Evolutionary conservation across 2,888 invertebrate species (phyloP).

Genomic region (Zeuzera pyrina): DNA sequence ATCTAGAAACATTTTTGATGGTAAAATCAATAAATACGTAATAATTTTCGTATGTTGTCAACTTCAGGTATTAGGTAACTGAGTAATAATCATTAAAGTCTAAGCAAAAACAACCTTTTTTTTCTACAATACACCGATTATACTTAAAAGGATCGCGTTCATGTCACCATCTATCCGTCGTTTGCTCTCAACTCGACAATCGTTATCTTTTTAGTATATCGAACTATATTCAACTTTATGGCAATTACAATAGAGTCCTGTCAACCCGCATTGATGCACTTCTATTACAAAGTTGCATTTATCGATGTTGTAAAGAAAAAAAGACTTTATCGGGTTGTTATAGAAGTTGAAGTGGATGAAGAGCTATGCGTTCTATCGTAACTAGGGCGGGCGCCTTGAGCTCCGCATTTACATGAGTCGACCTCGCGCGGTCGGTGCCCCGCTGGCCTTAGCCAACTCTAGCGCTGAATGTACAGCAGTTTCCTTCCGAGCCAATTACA

Average conservation of each 20-base stretch:
- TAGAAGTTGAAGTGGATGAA: background rate
- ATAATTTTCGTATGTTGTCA: no score
- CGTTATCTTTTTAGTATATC: constrained; percentile 14
- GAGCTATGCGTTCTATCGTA: constrained; percentile 28
- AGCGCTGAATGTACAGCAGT: constrained; percentile 19
- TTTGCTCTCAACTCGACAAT: constrained; percentile 26
- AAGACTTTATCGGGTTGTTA: background rate
- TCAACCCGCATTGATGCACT: constrained; percentile 3
- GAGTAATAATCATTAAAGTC: constrained; percentile 5
- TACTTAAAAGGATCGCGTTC: constrained; percentile 59
- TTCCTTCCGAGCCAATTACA: no score
- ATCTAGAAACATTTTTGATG: no score
- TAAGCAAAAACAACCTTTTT: constrained; percentile 22
- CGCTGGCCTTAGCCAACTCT: constrained; percentile 42
- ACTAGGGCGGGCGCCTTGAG: constrained; percentile 66
- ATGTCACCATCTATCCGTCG: constrained; percentile 45
- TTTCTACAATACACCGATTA: constrained; percentile 48
- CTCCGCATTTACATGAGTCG: constrained; percentile 57
- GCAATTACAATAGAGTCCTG: constrained; percentile 20
- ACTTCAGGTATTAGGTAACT: no score
- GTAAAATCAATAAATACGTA: no score
- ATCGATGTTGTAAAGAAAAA: background rate
- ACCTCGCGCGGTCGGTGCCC: constrained; percentile 62
- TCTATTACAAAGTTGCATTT: background rate
- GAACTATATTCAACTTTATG: constrained; percentile 25